Evolutionary conservation across 2,113 vertebrate genomes (phyloP).

Genomic region (Myanophis thanlyinensis): DNA sequence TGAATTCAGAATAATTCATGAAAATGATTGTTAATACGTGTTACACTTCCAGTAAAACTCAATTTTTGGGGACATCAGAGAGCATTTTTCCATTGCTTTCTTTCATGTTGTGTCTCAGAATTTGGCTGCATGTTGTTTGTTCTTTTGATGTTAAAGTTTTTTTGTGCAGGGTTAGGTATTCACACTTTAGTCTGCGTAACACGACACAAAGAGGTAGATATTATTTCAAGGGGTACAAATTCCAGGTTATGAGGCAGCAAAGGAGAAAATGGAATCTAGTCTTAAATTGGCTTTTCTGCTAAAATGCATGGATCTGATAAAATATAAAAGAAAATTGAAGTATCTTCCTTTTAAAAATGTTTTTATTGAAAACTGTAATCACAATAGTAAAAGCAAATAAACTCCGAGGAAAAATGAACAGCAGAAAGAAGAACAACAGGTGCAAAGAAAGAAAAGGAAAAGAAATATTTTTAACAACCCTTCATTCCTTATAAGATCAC

Average conservation of each 20-base stretch:
- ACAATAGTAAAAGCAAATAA: neutral
- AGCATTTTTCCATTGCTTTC: neutral
- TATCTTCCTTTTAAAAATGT: neutral
- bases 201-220: neutral
- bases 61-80: neutral
- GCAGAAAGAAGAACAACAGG: neutral
- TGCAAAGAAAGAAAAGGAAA: neutral
- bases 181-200: rapidly evolving
- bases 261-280: neutral
- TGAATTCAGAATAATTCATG: neutral
- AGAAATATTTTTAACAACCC: neutral
- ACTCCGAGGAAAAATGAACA: neutral
- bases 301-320: neutral
- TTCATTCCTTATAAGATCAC: neutral
- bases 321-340: conserved; percentile 1
- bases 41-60: neutral
- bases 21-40: neutral
- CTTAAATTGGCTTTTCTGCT: neutral
- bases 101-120: neutral
- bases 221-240: neutral
- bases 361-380: neutral
- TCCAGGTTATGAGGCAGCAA: neutral
- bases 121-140: neutral
- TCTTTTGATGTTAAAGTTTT: neutral
- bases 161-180: rapidly evolving